Evolutionary conservation across 2,888 invertebrate genomes (phyloP), one percentile per base, ranked within the genome.

Genomic region (Ptilodon capucinus): DNA sequence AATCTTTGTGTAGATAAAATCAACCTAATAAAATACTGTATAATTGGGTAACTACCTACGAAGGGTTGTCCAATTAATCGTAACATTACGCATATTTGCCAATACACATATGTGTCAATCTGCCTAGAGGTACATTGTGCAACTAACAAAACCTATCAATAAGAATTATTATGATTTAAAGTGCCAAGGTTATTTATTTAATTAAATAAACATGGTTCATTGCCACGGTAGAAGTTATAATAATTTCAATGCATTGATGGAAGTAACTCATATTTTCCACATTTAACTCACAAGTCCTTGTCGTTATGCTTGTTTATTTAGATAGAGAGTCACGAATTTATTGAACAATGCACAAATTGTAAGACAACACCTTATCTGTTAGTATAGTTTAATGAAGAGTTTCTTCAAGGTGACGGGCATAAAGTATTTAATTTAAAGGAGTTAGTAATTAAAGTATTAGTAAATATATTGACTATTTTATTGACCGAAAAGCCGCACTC

Each of bases 211-310:
- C 11, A 21, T 39, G 30, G 28, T 28, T 28, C n/a, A 28, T 28
- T 28, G n/a, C n/a, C 11, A 28, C n/a, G n/a, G 21, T 28, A 3
- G 5, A 28, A n/a, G n/a, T n/a, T 28, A n/a, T 28, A n/a, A 11
- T 7, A 5, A 32, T 32, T 32, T 32, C 3, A 14, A 14, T 32
- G 14, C 4, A 32, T 7, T 7, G 6, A 7, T 13, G 13, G 7
- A 4, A 30, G 13, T 14, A 4, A 30, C 30, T 32, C 14, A 5
- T 23, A 16, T 17, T 38, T 5, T 38, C 5, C n/a, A 32, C 46
- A 55, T 53, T 57, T 42, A 46, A 45, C 18, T 46, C 49, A 51
- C 41, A 54, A 60, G 54, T 43, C 64, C 58, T 57, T 59, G 55
- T 17, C 17, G 43, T 34, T 16, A 8, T 35, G 17, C 17, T 9